Percentiles rank a stretch among this genome's conserved stretches.
Evolutionary conservation across 2,113 vertebrate genomes (phyloP).

Genomic region (Oxyura jamaicensis): DNA sequence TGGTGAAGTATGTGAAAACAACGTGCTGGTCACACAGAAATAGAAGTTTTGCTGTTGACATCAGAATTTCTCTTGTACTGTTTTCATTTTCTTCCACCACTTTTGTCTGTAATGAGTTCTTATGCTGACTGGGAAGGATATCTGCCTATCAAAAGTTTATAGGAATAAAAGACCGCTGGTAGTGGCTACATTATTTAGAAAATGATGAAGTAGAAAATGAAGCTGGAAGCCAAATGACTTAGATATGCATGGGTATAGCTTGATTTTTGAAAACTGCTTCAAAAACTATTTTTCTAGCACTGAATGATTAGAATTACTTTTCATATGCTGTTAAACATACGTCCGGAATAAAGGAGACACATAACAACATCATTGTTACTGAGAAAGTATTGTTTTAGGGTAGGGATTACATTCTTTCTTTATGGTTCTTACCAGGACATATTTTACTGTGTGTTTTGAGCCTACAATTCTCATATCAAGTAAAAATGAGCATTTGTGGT

Average conservation of each 20-base stretch:
- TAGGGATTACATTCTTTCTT: not conserved
- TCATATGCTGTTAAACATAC: not conserved
- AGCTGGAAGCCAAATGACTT: not conserved
- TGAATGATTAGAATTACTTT: not conserved
- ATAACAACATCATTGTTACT: not conserved
- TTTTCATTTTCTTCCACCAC: not conserved
- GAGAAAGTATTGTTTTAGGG: not conserved
- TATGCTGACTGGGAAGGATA: not conserved
- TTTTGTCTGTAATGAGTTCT: not conserved
- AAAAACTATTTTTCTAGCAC: not conserved
- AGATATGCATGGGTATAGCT: not conserved
- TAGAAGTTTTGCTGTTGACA: not conserved
- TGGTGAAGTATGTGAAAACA: accelerated
- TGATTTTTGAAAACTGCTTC: not conserved
- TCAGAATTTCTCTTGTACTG: not conserved
- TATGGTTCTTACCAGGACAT: not conserved
- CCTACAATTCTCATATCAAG: not conserved
- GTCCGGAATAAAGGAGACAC: not conserved
- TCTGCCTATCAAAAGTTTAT: not conserved
- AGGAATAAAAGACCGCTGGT: not conserved
- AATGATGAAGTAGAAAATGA: not conserved
- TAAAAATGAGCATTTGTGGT: not conserved
- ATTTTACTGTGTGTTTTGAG: not conserved
- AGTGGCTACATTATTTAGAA: not conserved
- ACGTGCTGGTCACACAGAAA: accelerated